Base-by-base conservation (phyloP, 2,113 vertebrate species). In the Danio rerio region DNA sequence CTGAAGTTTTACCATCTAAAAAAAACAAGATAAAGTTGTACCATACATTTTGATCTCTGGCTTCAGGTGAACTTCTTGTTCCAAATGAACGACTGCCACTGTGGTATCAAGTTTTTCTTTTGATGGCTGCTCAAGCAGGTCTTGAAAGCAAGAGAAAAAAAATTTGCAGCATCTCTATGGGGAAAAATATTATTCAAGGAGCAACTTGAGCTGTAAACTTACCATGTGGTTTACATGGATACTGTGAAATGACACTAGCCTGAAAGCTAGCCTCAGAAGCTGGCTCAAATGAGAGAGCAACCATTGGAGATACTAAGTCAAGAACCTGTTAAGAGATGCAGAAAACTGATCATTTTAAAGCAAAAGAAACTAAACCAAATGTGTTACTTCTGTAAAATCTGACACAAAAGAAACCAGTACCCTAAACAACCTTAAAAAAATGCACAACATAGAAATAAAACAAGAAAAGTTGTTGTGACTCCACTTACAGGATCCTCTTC, bases 401-500 rank as follows among this genome's bases (percentile, higher is more conserved):
- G 7, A 52, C 49, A 52, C 49, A 52, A 52, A n/a, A n/a, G n/a
- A n/a, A n/a, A n/a, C n/a, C n/a, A n/a, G n/a, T n/a, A n/a, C n/a
- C n/a, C n/a, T n/a, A n/a, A n/a, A n/a, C n/a, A n/a, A n/a, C n/a
- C n/a, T n/a, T n/a, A n/a, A n/a, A n/a, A n/a, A n/a, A n/a, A n/a
- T n/a, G n/a, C n/a, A n/a, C 16, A 21, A 9, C 2, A 10, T 61
- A 47, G 8, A 58, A 31, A 31, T 31, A 31, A 31, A 31, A 31
- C 31, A 11, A n/a, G 10, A 16, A 61, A 20, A 81, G 13, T 3
- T 6, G 16, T 16, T 18, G 10, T 45, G 5, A 13, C 8, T 73
- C 4, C 72, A 95, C 96, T 96, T 92, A 99, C 97, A 73, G 86
- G 84, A 84, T 94, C 40, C 21, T 89, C 86, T 68, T 82, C 42